phyloP scores from a whole-genome alignment of 2,888 invertebrate genomes.

The Halictus ligatus region DNA sequence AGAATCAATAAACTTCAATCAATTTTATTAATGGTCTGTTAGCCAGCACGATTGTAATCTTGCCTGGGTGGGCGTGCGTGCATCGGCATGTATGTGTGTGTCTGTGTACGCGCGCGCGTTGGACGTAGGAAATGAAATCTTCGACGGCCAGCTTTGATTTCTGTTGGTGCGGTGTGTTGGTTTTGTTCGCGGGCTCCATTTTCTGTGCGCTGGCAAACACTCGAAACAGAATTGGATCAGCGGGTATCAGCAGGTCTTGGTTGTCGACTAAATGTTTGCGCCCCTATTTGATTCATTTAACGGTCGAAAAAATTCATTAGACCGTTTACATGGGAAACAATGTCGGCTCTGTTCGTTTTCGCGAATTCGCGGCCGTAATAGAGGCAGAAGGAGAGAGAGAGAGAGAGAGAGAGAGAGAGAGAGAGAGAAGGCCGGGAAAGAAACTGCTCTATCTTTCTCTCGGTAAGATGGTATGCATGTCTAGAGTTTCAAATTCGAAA shows the following conservation, averaged over 20 bases:
- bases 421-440: neutral
- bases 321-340: neutral
- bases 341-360: neutral
- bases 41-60: conserved; percentile 8
- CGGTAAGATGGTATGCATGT: too few species aligned
- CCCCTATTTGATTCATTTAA: neutral
- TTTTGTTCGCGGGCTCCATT: conserved; percentile 39
- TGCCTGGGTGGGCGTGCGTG: neutral
- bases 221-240: conserved; percentile 20
- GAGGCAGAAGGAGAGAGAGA: neutral
- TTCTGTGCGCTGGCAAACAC: conserved; percentile 20
- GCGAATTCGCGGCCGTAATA: neutral
- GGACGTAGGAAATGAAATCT: conserved; percentile 42
- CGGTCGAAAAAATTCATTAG: neutral
- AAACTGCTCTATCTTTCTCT: neutral
- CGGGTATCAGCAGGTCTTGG: neutral
- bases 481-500: neutral
- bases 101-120: neutral
- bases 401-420: neutral
- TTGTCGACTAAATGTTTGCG: neutral
- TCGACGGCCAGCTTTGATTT: conserved; percentile 8
- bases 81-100: neutral
- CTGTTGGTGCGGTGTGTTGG: neutral
- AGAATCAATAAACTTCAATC: conserved; percentile 21
- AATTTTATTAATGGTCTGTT: conserved; percentile 37